Evolutionary conservation across 2,888 invertebrate species (phyloP).

Genomic region (Drosophila hamatofila): DNA sequence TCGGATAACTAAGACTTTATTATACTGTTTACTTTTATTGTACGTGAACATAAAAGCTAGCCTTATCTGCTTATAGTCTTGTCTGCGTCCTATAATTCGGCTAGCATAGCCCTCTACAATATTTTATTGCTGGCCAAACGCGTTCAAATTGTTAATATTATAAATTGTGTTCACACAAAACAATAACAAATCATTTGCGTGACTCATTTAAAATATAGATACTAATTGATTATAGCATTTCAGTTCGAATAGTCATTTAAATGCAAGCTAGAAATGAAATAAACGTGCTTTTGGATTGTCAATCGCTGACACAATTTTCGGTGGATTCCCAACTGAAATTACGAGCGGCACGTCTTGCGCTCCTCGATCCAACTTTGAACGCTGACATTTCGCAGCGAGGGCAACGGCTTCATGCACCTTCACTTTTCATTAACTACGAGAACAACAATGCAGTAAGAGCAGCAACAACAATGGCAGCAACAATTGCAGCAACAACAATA

Average conservation of each 20-base stretch:
- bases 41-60: not conserved
- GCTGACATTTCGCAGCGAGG: constrained; percentile 48
- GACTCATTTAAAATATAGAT: not conserved
- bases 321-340: constrained; percentile 17
- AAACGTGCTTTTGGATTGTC: constrained; percentile 20
- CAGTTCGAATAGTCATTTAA: constrained; percentile 2
- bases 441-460: constrained; percentile 49
- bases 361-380: not conserved
- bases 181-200: not conserved
- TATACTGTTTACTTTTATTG: not conserved
- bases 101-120: not conserved
- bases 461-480: not conserved
- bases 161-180: not conserved
- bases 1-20: constrained; percentile 19
- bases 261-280: not conserved
- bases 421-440: constrained; percentile 66
- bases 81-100: constrained; percentile 3
- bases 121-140: constrained; percentile 6
- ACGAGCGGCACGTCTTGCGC: constrained; percentile 11
- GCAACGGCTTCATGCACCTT: constrained; percentile 54
- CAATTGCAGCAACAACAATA: constrained; percentile 12
- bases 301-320: constrained; percentile 18
- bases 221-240: not conserved
- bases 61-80: constrained; percentile 15
- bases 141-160: not conserved